A percentile compares a stretch with the other conserved stretches of the same genome.
phyloP scores from a whole-genome alignment of 1,140 invertebrate species.

The Diachasmimorpha longicaudata region DNA sequence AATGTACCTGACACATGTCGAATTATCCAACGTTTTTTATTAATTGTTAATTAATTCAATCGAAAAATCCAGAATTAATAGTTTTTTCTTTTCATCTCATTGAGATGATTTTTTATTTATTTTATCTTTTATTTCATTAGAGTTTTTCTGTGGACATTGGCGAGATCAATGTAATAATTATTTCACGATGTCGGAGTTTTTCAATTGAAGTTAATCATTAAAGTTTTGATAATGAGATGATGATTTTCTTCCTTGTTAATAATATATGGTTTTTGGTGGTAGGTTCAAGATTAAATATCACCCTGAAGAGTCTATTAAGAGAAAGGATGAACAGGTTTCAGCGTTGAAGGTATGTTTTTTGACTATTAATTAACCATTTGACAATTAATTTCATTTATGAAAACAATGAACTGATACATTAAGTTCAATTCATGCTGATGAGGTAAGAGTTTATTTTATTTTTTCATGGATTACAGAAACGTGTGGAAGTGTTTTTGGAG shows the following conservation, averaged over 20 bases:
- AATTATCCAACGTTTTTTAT: conserved; percentile 26
- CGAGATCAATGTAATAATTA: conserved; percentile 1
- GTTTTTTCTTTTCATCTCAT: not conserved
- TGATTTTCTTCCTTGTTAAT: conserved; percentile 28
- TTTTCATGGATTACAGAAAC: conserved; percentile 68
- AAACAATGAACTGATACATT: no score
- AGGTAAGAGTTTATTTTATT: not conserved
- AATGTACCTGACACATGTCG: conserved; percentile 16
- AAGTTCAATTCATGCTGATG: not conserved
- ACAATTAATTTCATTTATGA: no score
- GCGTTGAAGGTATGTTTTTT: conserved; percentile 76
- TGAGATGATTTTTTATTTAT: not conserved
- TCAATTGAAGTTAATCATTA: not conserved
- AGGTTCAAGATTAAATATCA: conserved; percentile 99
- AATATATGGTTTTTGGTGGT: conserved; percentile 13
- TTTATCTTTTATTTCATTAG: not conserved
- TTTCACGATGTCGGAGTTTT: conserved; percentile 11
- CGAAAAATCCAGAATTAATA: conserved; percentile 9
- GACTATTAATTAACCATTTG: conserved; percentile 23
- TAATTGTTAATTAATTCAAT: conserved; percentile 26
- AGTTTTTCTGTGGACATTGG: not conserved
- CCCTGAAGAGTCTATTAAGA: conserved; percentile 92
- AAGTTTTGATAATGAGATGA: conserved; percentile 1
- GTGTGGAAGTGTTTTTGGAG: conserved; percentile 90
- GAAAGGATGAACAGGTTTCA: conserved; percentile 84